These are phyloP conservation scores for Psilopsiagon aymara DNA, from an alignment of 2,113 vertebrate species.

Conservation along the genomic window DNA sequence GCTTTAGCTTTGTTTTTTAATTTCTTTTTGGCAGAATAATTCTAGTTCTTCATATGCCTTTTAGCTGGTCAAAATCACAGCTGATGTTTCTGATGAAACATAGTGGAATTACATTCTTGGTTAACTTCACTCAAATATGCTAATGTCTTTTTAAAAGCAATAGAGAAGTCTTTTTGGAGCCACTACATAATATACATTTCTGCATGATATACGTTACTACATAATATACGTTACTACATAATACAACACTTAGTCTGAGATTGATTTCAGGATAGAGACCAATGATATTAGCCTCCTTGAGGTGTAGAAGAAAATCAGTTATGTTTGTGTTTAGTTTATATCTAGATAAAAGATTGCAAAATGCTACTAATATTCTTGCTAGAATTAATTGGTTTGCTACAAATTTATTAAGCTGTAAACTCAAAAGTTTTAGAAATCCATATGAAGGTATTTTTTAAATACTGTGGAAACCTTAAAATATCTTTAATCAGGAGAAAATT, in stretches of 20 bases:
- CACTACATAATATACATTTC: not conserved
- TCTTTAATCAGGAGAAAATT: conserved; percentile 75
- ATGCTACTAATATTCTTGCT: not conserved
- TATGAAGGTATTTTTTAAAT: not conserved
- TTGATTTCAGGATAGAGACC: not conserved
- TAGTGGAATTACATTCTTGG: not conserved
- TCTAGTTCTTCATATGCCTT: not conserved
- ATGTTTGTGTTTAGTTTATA: not conserved
- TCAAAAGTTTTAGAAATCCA: not conserved
- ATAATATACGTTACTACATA: not conserved
- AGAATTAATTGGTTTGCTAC: not conserved
- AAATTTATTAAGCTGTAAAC: not conserved
- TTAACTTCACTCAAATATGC: not conserved
- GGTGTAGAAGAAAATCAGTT: not conserved
- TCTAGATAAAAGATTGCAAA: not conserved
- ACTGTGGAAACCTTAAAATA: conserved; percentile 39
- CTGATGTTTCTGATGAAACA: not conserved
- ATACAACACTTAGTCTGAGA: not conserved
- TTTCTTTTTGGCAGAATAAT: not conserved
- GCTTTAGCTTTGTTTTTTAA: not conserved
- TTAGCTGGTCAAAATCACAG: not conserved
- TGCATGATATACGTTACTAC: not conserved
- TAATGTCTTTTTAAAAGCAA: not conserved
- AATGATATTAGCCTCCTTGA: not conserved
- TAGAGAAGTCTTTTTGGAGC: not conserved